These are phyloP conservation scores for Desmodus rotundus DNA, from an alignment of 2,113 vertebrate species.

Conservation along the genomic window DNA sequence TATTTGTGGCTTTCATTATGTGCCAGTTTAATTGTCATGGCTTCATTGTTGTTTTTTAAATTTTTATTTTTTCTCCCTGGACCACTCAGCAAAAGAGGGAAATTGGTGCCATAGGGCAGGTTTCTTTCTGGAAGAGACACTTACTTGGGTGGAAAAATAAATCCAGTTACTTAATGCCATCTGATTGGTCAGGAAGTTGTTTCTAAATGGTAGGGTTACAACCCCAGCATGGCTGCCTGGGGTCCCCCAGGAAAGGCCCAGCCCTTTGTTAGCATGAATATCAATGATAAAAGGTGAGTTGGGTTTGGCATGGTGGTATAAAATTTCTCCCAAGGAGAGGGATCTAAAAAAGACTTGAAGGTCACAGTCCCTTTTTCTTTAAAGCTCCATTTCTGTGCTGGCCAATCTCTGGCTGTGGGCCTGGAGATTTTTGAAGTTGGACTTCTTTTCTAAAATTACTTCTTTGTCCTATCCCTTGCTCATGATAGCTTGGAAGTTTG, in stretches of 20 bases:
- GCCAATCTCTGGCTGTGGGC: background rate
- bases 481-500: background rate
- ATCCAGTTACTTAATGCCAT: constrained; percentile 67
- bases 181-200: constrained; percentile 45
- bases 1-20: constrained; percentile 67
- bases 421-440: background rate
- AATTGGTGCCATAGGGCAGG: constrained; percentile 75
- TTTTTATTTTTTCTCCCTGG: constrained; percentile 52
- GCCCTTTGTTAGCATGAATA: background rate
- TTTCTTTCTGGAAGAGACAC: constrained; percentile 77
- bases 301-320: background rate
- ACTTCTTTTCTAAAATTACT: background rate
- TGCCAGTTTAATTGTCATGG: constrained; percentile 67
- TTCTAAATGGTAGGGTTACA: background rate
- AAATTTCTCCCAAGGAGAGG: background rate
- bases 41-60: constrained; percentile 60
- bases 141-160: constrained; percentile 70
- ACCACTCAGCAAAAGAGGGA: constrained; percentile 67
- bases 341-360: background rate
- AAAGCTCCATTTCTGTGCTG: background rate
- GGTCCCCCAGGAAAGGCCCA: background rate
- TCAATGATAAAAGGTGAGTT: background rate
- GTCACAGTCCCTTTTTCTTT: background rate
- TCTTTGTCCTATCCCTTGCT: background rate
- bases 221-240: background rate